Conservation (phyloP, 2,113 vertebrate species). For the Otus sunia region DNA sequence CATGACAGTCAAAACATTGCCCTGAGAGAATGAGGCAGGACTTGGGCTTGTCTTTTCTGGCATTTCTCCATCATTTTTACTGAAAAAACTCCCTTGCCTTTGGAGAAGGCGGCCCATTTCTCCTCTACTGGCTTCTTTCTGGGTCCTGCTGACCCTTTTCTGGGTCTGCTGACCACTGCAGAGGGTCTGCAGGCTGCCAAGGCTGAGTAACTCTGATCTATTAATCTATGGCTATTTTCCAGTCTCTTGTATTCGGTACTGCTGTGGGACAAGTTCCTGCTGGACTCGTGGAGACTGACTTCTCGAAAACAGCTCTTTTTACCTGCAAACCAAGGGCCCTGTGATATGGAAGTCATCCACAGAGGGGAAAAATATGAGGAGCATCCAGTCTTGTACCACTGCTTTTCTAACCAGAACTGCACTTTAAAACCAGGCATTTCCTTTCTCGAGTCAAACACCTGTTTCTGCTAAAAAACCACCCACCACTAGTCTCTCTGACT, state of each 20-base stretch:
- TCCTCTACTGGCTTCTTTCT: too few species aligned
- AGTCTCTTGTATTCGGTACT: not conserved
- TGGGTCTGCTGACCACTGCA: not conserved
- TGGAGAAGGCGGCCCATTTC: too few species aligned
- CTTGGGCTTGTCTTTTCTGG: not conserved
- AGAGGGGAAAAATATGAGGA: not conserved
- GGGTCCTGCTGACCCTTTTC: not conserved
- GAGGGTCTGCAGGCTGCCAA: not conserved
- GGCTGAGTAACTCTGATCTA: not conserved
- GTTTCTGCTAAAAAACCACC: not conserved
- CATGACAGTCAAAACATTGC: not conserved
- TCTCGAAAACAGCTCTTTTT: not conserved
- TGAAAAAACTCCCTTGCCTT: not conserved
- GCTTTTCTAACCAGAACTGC: not conserved
- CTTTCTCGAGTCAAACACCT: not conserved
- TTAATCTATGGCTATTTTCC: not conserved
- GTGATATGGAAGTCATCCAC: rapidly evolving
- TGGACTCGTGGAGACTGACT: not conserved
- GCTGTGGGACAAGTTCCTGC: not conserved
- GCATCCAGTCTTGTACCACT: not conserved
- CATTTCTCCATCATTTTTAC: not conserved
- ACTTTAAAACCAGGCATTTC: not conserved
- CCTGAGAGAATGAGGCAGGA: not conserved
- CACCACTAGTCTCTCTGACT: not conserved
- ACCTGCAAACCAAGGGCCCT: not conserved